Conservation (phyloP, 2,888 invertebrate genomes). For the Dicyrtoma fusca region DNA sequence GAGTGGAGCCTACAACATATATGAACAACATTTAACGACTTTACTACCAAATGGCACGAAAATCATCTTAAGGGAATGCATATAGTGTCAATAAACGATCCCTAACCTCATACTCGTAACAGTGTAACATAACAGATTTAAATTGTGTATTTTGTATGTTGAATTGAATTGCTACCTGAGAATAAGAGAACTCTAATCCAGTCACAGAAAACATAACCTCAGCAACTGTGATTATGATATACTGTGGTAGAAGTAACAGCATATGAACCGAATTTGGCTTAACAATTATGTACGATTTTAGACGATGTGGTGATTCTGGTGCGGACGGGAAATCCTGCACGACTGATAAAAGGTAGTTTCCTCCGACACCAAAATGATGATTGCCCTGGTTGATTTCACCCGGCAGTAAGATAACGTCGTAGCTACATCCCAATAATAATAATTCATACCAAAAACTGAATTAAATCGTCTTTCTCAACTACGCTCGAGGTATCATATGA, state of each 20-base stretch:
- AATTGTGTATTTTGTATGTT: neutral
- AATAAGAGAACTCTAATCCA: constrained; percentile 93
- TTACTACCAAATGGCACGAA: too few relatives aligned
- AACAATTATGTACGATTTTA: constrained; percentile 59
- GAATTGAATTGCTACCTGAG: constrained; percentile 64
- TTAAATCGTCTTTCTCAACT: neutral
- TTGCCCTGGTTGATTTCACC: neutral
- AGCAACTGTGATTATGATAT: constrained; percentile 86
- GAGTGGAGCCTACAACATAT: constrained; percentile 61
- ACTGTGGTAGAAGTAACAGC: constrained; percentile 86
- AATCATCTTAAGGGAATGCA: too few relatives aligned
- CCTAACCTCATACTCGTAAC: neutral
- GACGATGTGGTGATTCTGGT: constrained; percentile 42
- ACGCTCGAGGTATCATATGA: too few relatives aligned
- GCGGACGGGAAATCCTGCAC: constrained; percentile 40
- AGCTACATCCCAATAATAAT: constrained; percentile 48
- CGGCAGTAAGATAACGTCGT: neutral
- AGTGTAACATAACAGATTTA: neutral
- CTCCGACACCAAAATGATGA: constrained; percentile 11
- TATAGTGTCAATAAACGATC: neutral
- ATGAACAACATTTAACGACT: too few relatives aligned
- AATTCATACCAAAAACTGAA: constrained; percentile 61
- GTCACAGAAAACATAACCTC: constrained; percentile 97
- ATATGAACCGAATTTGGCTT: constrained; percentile 70
- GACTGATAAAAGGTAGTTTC: constrained; percentile 25